Base-by-base conservation (phyloP, 2,797 vertebrate genomes). In the Valencia hispanica region DNA sequence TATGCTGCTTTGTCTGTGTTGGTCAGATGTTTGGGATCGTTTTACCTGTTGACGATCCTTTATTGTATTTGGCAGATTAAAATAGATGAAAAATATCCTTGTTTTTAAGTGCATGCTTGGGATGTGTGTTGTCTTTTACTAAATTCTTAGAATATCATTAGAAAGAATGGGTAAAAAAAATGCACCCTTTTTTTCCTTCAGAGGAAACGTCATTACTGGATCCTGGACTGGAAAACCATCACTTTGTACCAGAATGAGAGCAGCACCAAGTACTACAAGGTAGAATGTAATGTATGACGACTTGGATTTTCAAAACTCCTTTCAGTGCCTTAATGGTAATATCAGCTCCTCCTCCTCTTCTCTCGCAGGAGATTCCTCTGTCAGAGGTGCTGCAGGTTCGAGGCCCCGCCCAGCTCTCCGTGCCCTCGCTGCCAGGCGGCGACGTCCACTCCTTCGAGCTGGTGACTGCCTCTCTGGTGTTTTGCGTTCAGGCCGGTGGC, bases 161-260 rank as follows among this genome's bases (percentile, higher is more conserved):
- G n/a, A n/a, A n/a, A n/a, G n/a, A 43, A 8, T 43, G 41, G 48
- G 48, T 5, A 5, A 47, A 47, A 17, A 14, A 14, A 47, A 47
- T 3, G 1, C 20, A 18, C 17, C 17, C 0, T 0, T 43, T 25
- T 63, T 14, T 79, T 25, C 5, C 73, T n/a, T 2, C 91, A 96
- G 95, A 95, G 94, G 79, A 96, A 96, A 82, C 92, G 93, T 48
- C 95, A 96, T 91, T 96, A 94, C 90, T 96, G 95, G 95, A 83
- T 94, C 78, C 43, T 96, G 83, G 95, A 96, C 90, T 86, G 91
- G 84, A 96, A 93, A 83, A 92, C 79, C 79, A 92, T 96, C 91
- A 95, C 91, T 17, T 81, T 96, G 84, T 95, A 93, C 87, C 94
- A 95, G 84, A 94, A 93, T 18, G 94, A 96, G 72, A 91, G 75